Evolutionary conservation across 2,888 invertebrate genomes (phyloP).

Genomic region (Cephalotes varians): DNA sequence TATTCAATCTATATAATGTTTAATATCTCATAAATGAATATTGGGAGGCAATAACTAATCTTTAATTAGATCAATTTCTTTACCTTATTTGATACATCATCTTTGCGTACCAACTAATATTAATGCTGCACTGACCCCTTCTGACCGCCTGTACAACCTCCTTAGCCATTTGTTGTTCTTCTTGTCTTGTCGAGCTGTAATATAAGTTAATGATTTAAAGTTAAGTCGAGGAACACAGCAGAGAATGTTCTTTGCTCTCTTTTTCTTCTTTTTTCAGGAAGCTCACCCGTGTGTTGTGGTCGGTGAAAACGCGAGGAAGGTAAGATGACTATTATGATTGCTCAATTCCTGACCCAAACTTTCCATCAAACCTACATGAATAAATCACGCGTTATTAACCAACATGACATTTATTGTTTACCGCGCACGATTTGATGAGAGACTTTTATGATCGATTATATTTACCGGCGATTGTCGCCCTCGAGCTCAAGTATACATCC

Average conservation of each 20-base stretch:
- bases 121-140: slow-evolving; percentile 76
- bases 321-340: slow-evolving; percentile 73
- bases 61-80: neutral
- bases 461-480: slow-evolving; percentile 81
- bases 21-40: neutral
- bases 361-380: slow-evolving; percentile 80
- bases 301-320: slow-evolving; percentile 81
- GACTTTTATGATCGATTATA: slow-evolving; percentile 13
- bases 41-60: neutral
- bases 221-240: neutral
- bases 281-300: slow-evolving; percentile 77
- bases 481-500: slow-evolving; percentile 80
- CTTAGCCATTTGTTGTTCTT: slow-evolving; percentile 78
- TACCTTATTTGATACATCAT: slow-evolving; percentile 77
- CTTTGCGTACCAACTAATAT: slow-evolving; percentile 74
- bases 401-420: slow-evolving; percentile 1
- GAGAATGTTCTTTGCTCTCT: neutral
- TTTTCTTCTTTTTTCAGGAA: neutral
- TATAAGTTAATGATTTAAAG: neutral
- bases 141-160: slow-evolving; percentile 80
- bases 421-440: slow-evolving; percentile 5
- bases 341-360: slow-evolving; percentile 78
- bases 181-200: slow-evolving; percentile 72
- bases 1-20: neutral
- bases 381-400: slow-evolving; percentile 8